Evolutionary conservation across 2,888 invertebrate genomes (phyloP), one percentile per base, ranked within the genome.

Genomic region (Eupithecia inturbata): DNA sequence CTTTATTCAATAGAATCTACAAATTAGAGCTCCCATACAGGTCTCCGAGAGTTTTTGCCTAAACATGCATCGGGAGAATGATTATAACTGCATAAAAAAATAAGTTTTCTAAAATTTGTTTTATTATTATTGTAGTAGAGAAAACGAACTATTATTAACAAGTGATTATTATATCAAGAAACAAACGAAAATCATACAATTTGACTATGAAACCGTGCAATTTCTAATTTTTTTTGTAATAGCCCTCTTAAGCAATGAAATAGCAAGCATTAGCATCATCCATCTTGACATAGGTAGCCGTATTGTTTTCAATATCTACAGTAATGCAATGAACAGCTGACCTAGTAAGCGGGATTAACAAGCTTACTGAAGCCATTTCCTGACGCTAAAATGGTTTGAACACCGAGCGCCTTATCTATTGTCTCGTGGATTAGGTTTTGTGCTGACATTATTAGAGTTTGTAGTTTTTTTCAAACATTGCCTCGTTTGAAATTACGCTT

Each of bases 361-460:
- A 83, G 82, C 80, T 83, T 84, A 83, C 79, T 33, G 79, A 81
- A 83, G 81, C 81, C 81, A 85, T 86, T 82, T 83, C 81, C 78
- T 78, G 72, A 77, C 74, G 77, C 73, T 75, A 77, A 81, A 82
- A 81, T 81, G 80, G 80, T 53, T 72, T 10, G 68, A 69, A 28
- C 53, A 66, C 77, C 77, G 74, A 53, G 68, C 74, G 70, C 71
- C 66, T 72, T 73, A 71, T 78, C 72, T 74, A 74, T 76, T 77
- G 78, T 70, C 72, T 75, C 41, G 67, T 72, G 66, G 69, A 74
- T 71, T 74, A 74, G 16, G 39, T 66, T 66, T 66, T 16, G 66
- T 31, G 62, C 28, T 31, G 31, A 31, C 62, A 62, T 28, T 62
- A 14, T 19, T 14, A 16, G 31, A 62, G 16, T 19, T 16, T 62